phyloP scores from a whole-genome alignment of 2,113 vertebrate genomes.

The Mustela lutreola region DNA sequence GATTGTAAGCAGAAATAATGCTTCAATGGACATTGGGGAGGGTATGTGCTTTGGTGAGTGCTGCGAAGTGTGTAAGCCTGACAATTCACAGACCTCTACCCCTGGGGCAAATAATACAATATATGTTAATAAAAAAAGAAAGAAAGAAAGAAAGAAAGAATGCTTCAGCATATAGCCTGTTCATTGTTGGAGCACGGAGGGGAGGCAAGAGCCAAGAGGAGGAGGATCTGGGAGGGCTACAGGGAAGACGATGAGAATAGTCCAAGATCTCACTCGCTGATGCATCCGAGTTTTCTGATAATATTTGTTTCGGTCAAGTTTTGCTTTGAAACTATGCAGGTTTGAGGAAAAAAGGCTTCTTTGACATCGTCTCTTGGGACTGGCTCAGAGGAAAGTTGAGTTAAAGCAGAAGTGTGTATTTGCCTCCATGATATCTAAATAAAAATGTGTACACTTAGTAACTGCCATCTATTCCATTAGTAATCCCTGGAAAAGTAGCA shows the following conservation, averaged over 20 bases:
- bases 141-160: not conserved
- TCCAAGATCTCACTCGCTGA: not conserved
- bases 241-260: not conserved
- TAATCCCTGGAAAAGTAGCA: constrained; percentile 26
- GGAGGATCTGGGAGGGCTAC: not conserved
- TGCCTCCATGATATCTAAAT: constrained; percentile 13
- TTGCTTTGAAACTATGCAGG: not conserved
- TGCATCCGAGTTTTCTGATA: not conserved
- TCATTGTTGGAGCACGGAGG: not conserved
- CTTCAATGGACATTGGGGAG: not conserved
- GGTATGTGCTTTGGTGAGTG: too few species aligned
- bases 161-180: not conserved
- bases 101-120: too few species aligned
- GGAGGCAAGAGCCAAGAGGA: not conserved
- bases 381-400: not conserved
- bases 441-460: not conserved
- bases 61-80: too few species aligned
- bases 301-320: not conserved
- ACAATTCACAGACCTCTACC: too few species aligned
- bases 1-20: not conserved
- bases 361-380: constrained; percentile 8
- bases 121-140: too few species aligned
- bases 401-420: constrained; percentile 57
- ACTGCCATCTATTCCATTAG: not conserved
- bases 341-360: not conserved